phyloP scores from a whole-genome alignment of 2,113 vertebrate genomes.

The Oplegnathus fasciatus region DNA sequence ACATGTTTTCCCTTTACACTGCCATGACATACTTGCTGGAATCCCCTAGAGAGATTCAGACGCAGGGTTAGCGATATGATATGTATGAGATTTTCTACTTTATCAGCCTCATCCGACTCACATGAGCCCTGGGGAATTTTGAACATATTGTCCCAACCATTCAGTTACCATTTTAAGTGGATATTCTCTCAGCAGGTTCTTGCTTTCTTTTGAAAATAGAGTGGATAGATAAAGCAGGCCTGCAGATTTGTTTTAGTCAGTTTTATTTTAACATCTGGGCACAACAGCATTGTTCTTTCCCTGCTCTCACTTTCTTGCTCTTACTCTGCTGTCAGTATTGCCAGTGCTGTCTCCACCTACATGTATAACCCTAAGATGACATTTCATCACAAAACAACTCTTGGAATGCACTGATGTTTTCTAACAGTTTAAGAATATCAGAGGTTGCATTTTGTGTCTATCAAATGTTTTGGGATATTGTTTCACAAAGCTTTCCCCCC shows the following conservation, averaged over 20 bases:
- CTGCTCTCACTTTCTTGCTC: conserved; percentile 2
- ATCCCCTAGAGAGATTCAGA: conserved; percentile 65
- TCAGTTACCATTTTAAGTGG: conserved; percentile 62
- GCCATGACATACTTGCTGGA: conserved; percentile 49
- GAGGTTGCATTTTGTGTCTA: conserved; percentile 28
- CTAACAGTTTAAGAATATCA: conserved; percentile 5
- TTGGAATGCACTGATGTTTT: conserved; percentile 19
- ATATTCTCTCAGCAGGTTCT: conserved; percentile 45
- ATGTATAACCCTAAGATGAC: conserved; percentile 16
- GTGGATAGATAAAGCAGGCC: conserved; percentile 8
- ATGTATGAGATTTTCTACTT: conserved; percentile 77
- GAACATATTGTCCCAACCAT: conserved; percentile 51
- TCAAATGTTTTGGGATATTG: conserved; percentile 12
- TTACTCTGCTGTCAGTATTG: conserved; percentile 15
- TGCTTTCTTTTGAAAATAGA: conserved; percentile 31
- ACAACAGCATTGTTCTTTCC: neutral
- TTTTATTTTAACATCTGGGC: conserved; percentile 41
- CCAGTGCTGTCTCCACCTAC: conserved; percentile 9
- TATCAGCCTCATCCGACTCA: conserved; percentile 66
- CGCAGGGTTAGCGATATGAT: conserved; percentile 66
- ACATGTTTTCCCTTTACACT: conserved; percentile 46
- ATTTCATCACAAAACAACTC: conserved; percentile 19
- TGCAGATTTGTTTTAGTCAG: conserved; percentile 42
- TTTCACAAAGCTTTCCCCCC: conserved; percentile 39
- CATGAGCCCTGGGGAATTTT: conserved; percentile 56